Percentiles rank a stretch among this genome's conserved stretches.
These are phyloP conservation scores for Thalpophila matura DNA, from an alignment of 2,888 invertebrate genomes.

Conservation along the genomic window DNA sequence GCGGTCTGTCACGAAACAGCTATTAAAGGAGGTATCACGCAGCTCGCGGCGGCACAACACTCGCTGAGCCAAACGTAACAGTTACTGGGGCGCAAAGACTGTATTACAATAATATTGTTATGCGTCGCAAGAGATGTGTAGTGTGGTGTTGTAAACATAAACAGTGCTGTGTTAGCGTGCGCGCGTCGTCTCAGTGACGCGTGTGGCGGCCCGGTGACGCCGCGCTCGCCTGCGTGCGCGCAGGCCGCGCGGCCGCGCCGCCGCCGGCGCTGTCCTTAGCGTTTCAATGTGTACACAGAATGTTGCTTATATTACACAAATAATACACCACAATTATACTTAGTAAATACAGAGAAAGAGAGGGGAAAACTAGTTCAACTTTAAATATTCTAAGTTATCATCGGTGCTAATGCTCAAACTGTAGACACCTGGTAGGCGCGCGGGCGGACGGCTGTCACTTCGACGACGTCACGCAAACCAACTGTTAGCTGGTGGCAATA, in stretches of 20 bases:
- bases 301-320: constrained; percentile 33
- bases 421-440: constrained; percentile 38
- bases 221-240: too few relatives aligned
- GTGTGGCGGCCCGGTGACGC: constrained; percentile 12
- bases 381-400: constrained; percentile 33
- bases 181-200: constrained; percentile 38
- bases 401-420: constrained; percentile 47
- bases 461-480: constrained; percentile 5
- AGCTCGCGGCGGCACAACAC: constrained; percentile 3
- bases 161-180: constrained; percentile 43
- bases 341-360: constrained; percentile 40
- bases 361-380: constrained; percentile 48
- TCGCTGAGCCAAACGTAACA: constrained; percentile 4
- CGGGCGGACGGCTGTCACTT: constrained; percentile 51
- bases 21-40: constrained; percentile 35
- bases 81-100: background rate
- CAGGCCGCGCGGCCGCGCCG: background rate
- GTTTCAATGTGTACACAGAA: constrained; percentile 27
- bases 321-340: constrained; percentile 40
- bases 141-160: constrained; percentile 16
- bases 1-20: constrained; percentile 46
- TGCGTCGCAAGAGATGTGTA: constrained; percentile 6
- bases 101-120: too few relatives aligned
- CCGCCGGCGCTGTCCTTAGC: constrained; percentile 39
- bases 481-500: too few relatives aligned